Percentiles rank a stretch among this genome's conserved stretches.
Evolutionary conservation across 2,797 vertebrate genomes (phyloP).

Genomic region (Rhodeus uyekii): DNA sequence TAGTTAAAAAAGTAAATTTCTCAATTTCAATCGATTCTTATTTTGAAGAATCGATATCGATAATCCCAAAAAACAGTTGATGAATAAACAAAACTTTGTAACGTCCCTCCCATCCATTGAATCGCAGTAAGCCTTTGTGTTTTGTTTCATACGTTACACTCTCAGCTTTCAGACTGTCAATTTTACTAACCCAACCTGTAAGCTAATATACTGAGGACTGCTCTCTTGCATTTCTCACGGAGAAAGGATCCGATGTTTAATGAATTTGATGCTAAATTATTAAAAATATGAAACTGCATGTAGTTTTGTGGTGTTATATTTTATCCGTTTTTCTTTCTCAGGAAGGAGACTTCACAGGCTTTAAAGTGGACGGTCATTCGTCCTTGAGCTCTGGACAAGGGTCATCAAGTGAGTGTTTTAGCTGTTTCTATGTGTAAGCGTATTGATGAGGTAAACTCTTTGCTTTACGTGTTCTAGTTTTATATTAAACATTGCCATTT

Average conservation of each 20-base stretch:
- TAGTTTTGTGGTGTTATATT: background rate
- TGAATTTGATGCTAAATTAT: background rate
- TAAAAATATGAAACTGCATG: background rate
- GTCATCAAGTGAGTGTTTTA: slow-evolving; percentile 51
- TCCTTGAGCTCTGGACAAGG: slow-evolving; percentile 69
- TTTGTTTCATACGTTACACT: background rate
- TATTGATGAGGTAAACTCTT: background rate
- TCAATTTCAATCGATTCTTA: background rate
- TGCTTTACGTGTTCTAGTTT: background rate
- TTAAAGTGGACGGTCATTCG: slow-evolving; percentile 73
- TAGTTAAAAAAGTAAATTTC: background rate
- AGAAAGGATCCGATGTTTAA: background rate
- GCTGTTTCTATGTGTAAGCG: background rate
- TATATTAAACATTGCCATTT: background rate
- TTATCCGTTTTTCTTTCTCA: slow-evolving; percentile 58
- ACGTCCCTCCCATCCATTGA: background rate
- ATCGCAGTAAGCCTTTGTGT: background rate
- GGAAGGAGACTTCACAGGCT: slow-evolving; percentile 85
- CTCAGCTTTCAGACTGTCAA: background rate
- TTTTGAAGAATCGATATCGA: background rate
- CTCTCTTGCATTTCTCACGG: background rate
- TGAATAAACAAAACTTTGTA: background rate
- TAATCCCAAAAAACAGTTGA: background rate
- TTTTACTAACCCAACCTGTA: background rate
- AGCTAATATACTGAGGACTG: background rate